Evolutionary conservation across 35 echinoderm and acorn worm species (phyloP).

Genomic region (Hemicentrotus pulcherrimus): DNA sequence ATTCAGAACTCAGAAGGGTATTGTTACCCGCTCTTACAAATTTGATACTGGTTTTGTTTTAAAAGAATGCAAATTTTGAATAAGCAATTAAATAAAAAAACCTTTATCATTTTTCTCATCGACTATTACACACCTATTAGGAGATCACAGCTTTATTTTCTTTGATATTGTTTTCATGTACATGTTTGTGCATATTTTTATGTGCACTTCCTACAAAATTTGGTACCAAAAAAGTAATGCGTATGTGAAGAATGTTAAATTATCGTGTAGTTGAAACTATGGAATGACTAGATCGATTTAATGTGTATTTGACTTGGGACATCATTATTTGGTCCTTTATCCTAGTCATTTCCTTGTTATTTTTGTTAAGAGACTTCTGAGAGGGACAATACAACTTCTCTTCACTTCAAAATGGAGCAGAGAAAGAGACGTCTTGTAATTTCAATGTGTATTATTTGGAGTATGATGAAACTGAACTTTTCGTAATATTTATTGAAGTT

Average conservation of each 20-base stretch:
- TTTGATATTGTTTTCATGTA: not conserved
- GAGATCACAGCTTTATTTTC: not conserved
- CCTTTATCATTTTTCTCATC: not conserved
- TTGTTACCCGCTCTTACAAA: not conserved
- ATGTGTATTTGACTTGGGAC: slow-evolving; percentile 4
- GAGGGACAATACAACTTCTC: not conserved
- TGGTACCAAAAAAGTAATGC: not conserved
- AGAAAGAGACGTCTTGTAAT: not conserved
- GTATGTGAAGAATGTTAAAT: not conserved
- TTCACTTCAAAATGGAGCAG: not conserved
- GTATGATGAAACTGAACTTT: not conserved
- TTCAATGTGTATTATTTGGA: not conserved
- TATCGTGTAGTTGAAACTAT: not conserved
- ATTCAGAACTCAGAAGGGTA: no score
- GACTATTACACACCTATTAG: not conserved
- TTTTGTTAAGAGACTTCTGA: not conserved
- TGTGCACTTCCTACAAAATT: not conserved
- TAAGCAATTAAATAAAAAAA: no score
- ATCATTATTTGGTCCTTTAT: not conserved
- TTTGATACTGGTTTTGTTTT: not conserved
- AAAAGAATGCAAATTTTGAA: not conserved
- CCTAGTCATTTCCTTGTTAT: not conserved
- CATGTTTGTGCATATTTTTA: not conserved
- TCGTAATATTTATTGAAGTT: not conserved
- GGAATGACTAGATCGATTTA: not conserved